phyloP scores from a whole-genome alignment of 1,140 invertebrate species.

The Panagrolaimus sp. region DNA sequence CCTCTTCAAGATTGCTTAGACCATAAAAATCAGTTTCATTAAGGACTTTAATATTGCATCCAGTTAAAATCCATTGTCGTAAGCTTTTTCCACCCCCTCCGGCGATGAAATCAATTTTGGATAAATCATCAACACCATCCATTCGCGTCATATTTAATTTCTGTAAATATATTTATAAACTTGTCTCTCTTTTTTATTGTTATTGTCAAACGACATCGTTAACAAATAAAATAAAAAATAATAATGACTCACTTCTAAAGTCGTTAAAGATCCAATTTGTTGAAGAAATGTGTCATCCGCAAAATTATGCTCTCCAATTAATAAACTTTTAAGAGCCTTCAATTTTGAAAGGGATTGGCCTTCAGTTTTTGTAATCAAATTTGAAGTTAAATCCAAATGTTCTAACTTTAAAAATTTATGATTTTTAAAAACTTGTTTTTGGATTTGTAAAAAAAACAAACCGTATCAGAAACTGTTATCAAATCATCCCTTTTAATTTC shows the following conservation, averaged over 20 bases:
- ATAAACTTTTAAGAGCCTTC: conserved; percentile 30
- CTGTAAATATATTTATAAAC: no score
- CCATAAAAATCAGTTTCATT: conserved; percentile 6
- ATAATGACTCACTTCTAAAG: conserved; percentile 12
- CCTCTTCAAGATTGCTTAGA: background rate
- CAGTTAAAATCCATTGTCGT: conserved; percentile 17
- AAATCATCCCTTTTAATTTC: conserved; percentile 24
- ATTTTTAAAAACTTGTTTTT: background rate
- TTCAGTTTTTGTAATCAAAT: conserved; percentile 41
- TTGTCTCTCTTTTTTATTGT: no score
- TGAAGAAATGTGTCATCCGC: conserved; percentile 36
- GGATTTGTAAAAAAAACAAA: background rate
- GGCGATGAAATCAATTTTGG: conserved; percentile 10
- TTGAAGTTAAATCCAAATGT: conserved; percentile 41
- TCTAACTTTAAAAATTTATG: conserved; percentile 37
- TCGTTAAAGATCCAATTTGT: conserved; percentile 27
- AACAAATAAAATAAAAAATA: background rate
- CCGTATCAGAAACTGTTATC: conserved; percentile 6
- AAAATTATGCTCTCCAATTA: conserved; percentile 50
- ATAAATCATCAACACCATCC: conserved; percentile 22
- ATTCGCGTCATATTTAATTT: conserved; percentile 24
- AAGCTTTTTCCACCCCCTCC: conserved; percentile 19
- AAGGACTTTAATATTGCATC: conserved; percentile 21
- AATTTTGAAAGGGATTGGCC: conserved; percentile 33
- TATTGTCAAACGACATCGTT: no score